Conservation (phyloP, 2,797 vertebrate species). For the Tolypeutes matacus region DNA sequence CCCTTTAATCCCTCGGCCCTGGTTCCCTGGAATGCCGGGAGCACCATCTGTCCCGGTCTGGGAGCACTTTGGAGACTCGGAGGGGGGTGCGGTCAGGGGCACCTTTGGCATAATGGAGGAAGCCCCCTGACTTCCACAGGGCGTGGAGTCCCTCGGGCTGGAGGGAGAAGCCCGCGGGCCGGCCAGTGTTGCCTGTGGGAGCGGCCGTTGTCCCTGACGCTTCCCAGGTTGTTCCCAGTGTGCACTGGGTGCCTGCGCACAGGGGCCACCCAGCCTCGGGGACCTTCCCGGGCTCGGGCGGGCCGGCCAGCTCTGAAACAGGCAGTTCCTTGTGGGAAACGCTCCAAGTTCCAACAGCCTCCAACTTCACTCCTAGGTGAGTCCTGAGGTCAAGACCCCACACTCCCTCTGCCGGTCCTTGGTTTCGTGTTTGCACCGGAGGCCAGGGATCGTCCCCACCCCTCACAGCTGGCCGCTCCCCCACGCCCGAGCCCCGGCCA, state of each 20-base stretch:
- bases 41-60: neutral
- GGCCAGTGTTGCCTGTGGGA: too few relatives aligned
- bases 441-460: too few relatives aligned
- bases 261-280: neutral
- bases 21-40: neutral
- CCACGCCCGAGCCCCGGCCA: neutral
- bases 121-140: neutral
- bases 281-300: neutral
- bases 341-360: neutral
- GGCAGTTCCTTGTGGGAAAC: neutral
- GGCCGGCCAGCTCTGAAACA: neutral
- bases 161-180: too few relatives aligned
- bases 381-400: too few relatives aligned
- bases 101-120: neutral
- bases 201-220: too few relatives aligned
- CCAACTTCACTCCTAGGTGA: neutral
- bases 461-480: too few relatives aligned
- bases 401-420: too few relatives aligned
- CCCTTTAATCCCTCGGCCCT: accelerated
- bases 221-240: too few relatives aligned
- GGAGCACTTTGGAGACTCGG: neutral
- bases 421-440: too few relatives aligned
- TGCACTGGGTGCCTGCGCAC: neutral
- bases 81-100: neutral
- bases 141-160: too few relatives aligned